Evolutionary conservation across 2,888 invertebrate genomes (phyloP).

Genomic region (Abscondita cerata): DNA sequence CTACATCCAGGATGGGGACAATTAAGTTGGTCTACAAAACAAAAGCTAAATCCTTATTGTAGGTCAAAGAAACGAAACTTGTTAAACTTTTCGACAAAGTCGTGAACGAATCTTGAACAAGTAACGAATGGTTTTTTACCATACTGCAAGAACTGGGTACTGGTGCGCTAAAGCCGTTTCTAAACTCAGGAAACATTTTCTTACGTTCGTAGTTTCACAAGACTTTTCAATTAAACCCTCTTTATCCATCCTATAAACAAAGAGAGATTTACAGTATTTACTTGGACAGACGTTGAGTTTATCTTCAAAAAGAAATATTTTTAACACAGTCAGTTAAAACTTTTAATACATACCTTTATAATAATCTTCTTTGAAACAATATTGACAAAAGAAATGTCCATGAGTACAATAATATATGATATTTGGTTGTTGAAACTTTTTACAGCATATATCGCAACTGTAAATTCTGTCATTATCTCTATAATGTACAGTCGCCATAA

Average conservation of each 20-base stretch:
- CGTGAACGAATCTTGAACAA: not conserved
- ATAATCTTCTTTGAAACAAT: constrained; percentile 38
- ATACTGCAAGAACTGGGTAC: too few species aligned
- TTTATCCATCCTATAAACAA: constrained; percentile 19
- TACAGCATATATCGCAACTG: constrained; percentile 21
- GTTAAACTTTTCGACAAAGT: constrained; percentile 29
- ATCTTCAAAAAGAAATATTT: constrained; percentile 5
- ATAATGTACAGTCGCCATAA: not conserved
- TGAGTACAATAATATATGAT: constrained; percentile 37
- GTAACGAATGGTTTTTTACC: not conserved
- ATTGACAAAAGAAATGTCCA: constrained; percentile 42
- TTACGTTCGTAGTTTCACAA: not conserved
- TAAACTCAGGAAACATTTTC: constrained; percentile 35
- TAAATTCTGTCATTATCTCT: not conserved
- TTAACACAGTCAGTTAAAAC: too few species aligned
- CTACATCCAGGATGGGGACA: constrained; percentile 63
- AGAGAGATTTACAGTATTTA: constrained; percentile 8
- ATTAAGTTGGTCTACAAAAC: constrained; percentile 41
- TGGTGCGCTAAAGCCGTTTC: constrained; percentile 10
- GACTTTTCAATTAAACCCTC: not conserved
- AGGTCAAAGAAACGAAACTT: not conserved
- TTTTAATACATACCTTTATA: constrained; percentile 29
- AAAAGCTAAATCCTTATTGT: not conserved
- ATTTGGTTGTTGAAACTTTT: constrained; percentile 14
- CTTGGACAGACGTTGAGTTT: constrained; percentile 11